Percentiles rank a stretch among this genome's conserved stretches.
phyloP scores from a whole-genome alignment of 2,113 vertebrate species.

The Empidonax traillii region DNA sequence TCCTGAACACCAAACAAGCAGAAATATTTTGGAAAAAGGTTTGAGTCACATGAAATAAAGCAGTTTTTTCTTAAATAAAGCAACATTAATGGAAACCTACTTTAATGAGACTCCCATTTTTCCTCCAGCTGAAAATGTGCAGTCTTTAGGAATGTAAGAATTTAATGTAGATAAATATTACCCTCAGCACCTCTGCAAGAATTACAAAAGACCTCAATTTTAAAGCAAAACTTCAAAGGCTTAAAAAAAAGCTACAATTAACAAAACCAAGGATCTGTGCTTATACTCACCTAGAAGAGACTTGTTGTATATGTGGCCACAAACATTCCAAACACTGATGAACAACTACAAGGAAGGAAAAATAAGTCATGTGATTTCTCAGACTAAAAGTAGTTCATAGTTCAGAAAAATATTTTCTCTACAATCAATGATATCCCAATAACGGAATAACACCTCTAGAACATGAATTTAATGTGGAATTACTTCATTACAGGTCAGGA shows the following conservation, averaged over 20 bases:
- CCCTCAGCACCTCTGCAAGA: background rate
- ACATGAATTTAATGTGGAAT: background rate
- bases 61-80: background rate
- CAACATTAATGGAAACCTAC: background rate
- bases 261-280: background rate
- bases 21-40: background rate
- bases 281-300: conserved; percentile 51
- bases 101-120: background rate
- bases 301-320: background rate
- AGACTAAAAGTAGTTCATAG: background rate
- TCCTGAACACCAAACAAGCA: background rate
- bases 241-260: background rate
- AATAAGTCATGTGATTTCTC: background rate
- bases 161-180: background rate
- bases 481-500: background rate
- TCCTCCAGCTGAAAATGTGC: background rate
- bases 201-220: background rate
- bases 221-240: background rate
- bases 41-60: background rate
- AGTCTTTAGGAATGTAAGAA: background rate
- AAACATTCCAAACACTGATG: conserved; percentile 3
- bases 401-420: background rate
- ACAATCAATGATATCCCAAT: background rate
- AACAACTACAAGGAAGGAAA: background rate
- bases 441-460: background rate